Conservation (phyloP, 2,888 invertebrate species). For the Bruchidius siliquastri region DNA sequence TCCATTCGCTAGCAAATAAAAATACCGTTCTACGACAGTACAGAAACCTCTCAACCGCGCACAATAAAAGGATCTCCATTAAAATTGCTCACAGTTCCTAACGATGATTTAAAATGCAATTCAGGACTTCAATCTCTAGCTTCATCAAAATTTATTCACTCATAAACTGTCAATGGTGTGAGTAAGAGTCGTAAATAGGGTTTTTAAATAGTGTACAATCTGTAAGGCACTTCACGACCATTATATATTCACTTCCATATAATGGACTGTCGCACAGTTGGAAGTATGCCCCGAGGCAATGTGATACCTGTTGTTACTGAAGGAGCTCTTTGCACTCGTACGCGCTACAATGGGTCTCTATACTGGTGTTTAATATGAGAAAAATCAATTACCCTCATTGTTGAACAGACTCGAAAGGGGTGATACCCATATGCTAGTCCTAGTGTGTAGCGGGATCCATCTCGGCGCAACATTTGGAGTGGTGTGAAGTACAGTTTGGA, state of each 20-base stretch:
- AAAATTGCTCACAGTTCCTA: not conserved
- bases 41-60: not conserved
- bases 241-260: constrained; percentile 25
- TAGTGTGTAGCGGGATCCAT: not conserved
- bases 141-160: not conserved
- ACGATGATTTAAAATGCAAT: not conserved
- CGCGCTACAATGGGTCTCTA: not conserved
- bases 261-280: constrained; percentile 19
- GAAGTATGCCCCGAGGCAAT: constrained; percentile 25
- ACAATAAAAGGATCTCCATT: not conserved
- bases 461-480: too few species aligned
- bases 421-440: not conserved
- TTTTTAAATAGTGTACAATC: constrained; percentile 10
- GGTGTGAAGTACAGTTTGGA: too few species aligned
- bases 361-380: constrained; percentile 1
- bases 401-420: not conserved
- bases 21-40: not conserved
- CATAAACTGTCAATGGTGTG: not conserved
- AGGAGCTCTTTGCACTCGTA: not conserved
- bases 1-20: not conserved
- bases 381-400: constrained; percentile 1
- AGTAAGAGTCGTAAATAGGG: not conserved
- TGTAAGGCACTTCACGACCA: constrained; percentile 11
- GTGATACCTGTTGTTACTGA: constrained; percentile 27
- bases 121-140: not conserved